Conservation (phyloP, 2,888 invertebrate species). For the Apotomis betuletana region DNA sequence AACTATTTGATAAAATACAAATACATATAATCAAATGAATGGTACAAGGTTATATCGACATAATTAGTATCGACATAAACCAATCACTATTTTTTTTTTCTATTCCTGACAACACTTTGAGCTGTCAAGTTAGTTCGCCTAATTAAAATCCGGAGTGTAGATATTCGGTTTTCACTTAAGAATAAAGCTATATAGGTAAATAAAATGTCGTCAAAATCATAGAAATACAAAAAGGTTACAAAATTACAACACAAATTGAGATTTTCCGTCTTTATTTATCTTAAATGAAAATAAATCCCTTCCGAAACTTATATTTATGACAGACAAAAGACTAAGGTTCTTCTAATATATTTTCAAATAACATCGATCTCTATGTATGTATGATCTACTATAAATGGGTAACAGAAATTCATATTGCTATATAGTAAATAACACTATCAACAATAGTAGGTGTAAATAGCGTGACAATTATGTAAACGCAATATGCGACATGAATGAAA, state of each 20-base stretch:
- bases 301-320: conserved; percentile 57
- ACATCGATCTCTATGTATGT: conserved; percentile 27
- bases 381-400: conserved; percentile 5
- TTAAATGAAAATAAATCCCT: conserved; percentile 66
- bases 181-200: no score
- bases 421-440: conserved; percentile 1
- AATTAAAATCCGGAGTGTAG: no score
- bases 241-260: conserved; percentile 47
- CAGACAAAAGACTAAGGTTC: conserved; percentile 51
- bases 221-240: no score
- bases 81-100: no score
- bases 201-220: no score
- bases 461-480: neutral
- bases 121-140: no score
- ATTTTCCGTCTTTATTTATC: conserved; percentile 64
- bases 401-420: conserved; percentile 20
- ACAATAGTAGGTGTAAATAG: neutral
- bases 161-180: no score
- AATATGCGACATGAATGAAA: neutral
- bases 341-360: conserved; percentile 20
- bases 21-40: no score
- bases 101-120: no score
- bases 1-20: no score
- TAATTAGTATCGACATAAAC: no score
- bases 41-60: no score